Percentiles rank a stretch among this genome's conserved stretches.
Evolutionary conservation across 2,797 vertebrate species (phyloP).

Genomic region (Arrhamphus sclerolepis): DNA sequence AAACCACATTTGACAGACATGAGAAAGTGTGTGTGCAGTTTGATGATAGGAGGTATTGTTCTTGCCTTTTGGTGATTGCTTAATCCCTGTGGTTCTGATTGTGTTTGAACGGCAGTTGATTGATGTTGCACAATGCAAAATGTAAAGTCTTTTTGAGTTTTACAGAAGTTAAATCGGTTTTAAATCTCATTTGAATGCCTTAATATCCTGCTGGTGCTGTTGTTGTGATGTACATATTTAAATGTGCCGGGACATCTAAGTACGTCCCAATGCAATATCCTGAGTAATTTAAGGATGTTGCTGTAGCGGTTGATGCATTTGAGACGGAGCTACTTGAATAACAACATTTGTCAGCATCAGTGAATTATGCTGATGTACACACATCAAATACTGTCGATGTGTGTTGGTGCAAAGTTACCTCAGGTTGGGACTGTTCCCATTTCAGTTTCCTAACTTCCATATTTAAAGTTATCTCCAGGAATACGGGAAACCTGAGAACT

Average conservation of each 20-base stretch:
- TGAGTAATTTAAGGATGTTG: neutral
- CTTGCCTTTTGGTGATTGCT: constrained; percentile 1
- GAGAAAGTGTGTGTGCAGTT: constrained; percentile 11
- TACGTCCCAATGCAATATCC: too few species aligned
- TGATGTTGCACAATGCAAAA: neutral
- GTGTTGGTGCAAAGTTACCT: neutral
- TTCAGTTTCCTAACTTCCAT: neutral
- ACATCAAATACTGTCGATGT: too few species aligned
- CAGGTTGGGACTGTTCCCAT: neutral
- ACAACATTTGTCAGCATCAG: neutral
- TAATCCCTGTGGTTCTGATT: constrained; percentile 1
- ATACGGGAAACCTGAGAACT: too few species aligned
- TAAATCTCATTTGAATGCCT: too few species aligned
- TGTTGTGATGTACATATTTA: neutral
- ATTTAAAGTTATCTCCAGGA: too few species aligned
- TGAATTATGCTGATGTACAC: neutral
- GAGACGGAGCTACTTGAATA: neutral
- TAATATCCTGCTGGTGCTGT: neutral
- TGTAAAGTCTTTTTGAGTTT: too few species aligned
- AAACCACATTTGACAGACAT: constrained; percentile 25
- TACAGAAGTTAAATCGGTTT: too few species aligned
- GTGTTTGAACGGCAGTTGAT: constrained; percentile 1
- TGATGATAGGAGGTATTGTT: neutral
- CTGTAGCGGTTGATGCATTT: neutral
- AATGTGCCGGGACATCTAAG: neutral